phyloP scores from a whole-genome alignment of 37 sponge, comb jelly and placozoan species.

The Spongilla lacustris region DNA sequence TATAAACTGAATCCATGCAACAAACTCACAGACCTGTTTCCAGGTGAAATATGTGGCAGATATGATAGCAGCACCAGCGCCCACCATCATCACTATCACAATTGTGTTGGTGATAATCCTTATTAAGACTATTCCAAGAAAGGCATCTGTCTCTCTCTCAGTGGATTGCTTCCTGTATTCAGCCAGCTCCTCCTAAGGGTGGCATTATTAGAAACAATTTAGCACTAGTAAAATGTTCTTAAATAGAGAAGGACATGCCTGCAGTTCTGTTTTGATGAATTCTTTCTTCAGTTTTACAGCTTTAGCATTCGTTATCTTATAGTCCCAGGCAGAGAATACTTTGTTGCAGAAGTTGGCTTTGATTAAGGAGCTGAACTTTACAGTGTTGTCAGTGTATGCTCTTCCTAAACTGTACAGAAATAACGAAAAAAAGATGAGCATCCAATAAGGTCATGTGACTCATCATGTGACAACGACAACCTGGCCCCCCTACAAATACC shows the following conservation, averaged over 20 bases:
- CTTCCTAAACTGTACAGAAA: conserved; percentile 53
- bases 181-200: conserved; percentile 61
- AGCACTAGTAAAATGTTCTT: neutral
- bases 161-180: neutral
- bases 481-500: conserved; percentile 23
- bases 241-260: conserved; percentile 28
- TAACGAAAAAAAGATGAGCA: no score
- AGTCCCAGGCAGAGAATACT: neutral
- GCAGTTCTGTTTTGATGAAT: conserved; percentile 71
- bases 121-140: conserved; percentile 40
- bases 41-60: neutral
- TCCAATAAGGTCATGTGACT: no score
- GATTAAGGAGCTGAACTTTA: conserved; percentile 13
- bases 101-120: conserved; percentile 72
- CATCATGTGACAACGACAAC: neutral
- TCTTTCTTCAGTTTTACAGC: conserved; percentile 67
- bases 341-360: neutral
- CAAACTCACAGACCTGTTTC: neutral
- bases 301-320: conserved; percentile 29
- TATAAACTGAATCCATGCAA: neutral
- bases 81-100: conserved; percentile 55
- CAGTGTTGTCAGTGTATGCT: conserved; percentile 71
- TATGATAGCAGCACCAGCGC: conserved; percentile 58
- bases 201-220: neutral
- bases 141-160: no score